Evolutionary conservation across 2,888 invertebrate species (phyloP).

Genomic region (Metallyticus violacea): DNA sequence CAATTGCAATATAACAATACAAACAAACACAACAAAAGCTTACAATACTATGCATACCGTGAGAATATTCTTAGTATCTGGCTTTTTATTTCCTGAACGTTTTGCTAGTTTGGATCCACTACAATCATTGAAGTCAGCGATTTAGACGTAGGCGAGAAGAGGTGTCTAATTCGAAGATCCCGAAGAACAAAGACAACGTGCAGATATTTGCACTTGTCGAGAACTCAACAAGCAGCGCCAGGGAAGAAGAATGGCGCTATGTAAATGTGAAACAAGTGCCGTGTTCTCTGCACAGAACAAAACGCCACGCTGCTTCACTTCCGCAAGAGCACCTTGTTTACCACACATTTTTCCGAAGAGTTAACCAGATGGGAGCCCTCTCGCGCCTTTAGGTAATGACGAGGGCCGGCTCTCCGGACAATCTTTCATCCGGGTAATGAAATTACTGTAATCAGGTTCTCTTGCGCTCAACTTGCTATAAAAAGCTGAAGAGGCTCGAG

Average conservation of each 20-base stretch:
- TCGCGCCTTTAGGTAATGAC: background rate
- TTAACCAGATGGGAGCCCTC: background rate
- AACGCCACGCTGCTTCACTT: background rate
- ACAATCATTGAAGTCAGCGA: background rate
- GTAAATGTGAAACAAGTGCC: background rate
- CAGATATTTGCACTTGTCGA: background rate
- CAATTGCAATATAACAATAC: too few species aligned
- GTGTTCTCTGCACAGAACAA: too few species aligned
- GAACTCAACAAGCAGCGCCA: background rate
- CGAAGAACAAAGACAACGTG: background rate
- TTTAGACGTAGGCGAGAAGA: background rate
- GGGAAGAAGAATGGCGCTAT: background rate
- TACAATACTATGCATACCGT: too few species aligned
- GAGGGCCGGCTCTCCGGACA: background rate
- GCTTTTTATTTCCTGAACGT: too few species aligned
- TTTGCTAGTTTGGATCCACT: too few species aligned
- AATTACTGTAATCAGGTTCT: background rate
- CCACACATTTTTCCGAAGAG: background rate
- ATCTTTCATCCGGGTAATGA: background rate
- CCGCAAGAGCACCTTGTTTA: background rate
- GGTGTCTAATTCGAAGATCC: background rate
- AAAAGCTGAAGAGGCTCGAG: background rate
- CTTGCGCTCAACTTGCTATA: background rate
- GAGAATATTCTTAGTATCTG: too few species aligned
- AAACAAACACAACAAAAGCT: too few species aligned